Base-by-base conservation (phyloP, 2,797 vertebrate genomes). In the Denticeps clupeoides region DNA sequence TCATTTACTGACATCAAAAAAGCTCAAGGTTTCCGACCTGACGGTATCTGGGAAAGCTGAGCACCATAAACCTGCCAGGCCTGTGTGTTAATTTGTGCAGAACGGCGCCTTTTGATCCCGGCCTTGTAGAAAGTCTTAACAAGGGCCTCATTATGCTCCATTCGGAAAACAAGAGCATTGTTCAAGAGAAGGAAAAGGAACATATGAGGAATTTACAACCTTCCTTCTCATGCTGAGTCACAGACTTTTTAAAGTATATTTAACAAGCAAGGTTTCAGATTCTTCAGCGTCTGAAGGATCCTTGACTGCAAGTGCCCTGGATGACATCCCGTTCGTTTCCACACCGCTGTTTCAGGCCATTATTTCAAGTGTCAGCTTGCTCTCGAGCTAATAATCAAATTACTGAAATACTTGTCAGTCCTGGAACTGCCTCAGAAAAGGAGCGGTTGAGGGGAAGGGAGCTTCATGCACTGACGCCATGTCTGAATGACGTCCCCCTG, bases 181-280 rank as follows among this genome's bases (percentile, higher is more conserved):
- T 19, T 35, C 44, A 40, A 31, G 22, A 16, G 22, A 18, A 13
- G 7, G 33, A 28, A 41, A 40, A 26, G 37, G 58, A 23, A 47
- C 40, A 38, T 38, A 37, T 45, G 19, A 37, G 32, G 47, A 32
- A 46, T 54, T 55, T 48, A 55, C 21, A 41, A 41, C 47, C 18
- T 49, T 7, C 41, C 28, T 42, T 24, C 22, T n/a, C n/a, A n/a
- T 16, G 38, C 38, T 38, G 35, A 38, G 21, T 38, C 38, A 38
- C 32, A 12, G 18, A 33, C 45, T 15, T 47, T 23, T 33, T 23
- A 15, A 32, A n/a, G n/a, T n/a, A n/a, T n/a, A n/a, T n/a, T n/a
- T n/a, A n/a, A n/a, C n/a, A n/a, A n/a, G n/a, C n/a, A n/a, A n/a
- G n/a, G n/a, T n/a, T n/a, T n/a, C n/a, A n/a, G n/a, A n/a, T n/a